Evolutionary conservation across 1,140 invertebrate species (phyloP), one percentile per base, ranked within the genome.

Genomic region (Drosophila repletoides): DNA sequence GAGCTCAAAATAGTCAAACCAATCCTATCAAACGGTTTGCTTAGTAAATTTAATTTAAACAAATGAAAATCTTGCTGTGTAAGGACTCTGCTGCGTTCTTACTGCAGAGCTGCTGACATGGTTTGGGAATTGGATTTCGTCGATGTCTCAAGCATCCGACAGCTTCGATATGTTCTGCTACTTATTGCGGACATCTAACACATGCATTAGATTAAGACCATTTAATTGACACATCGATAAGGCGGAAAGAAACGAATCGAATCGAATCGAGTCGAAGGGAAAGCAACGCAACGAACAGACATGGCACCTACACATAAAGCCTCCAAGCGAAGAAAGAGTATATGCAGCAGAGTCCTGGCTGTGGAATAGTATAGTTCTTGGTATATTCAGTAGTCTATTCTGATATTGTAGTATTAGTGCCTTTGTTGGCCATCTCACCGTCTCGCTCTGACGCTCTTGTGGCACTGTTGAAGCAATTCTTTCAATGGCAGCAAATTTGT

Each of bases 401-500:
- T 28, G 52, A 31, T 55, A 55, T 55, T 31, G 7, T 31, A 19
- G 17, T 45, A 56, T 64, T 55, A 56, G 52, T 38, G 19, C 49
- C 17, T 21, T 53, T 63, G 48, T 53, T 68, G 5, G 33, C 24
- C 34, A 22, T 21, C n/a, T 5, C 12, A 1, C 21, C 31, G 41
- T 64, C 76, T 48, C 34, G 38, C 48, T 38, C 29, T 21, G n/a
- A n/a, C 55, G 17, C 34, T 33, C 36, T 21, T 12, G 21, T 24
- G 9, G 15, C 17, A 15, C 6, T 24, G 19, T 31, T 33, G 56
- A 46, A 64, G 76, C 60, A 71, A 81, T 83, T 83, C 67, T 63
- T 55, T 84, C 74, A 79, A 83, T 83, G 79, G 74, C 79, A 67
- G 74, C 74, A 77, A 83, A 83, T 83, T 83, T 84, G 80, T 86